A percentile compares a stretch with the other conserved stretches of the same genome.
These are phyloP conservation scores for Rhinatrema bivittatum DNA, from an alignment of 2,797 vertebrate species.

Conservation along the genomic window DNA sequence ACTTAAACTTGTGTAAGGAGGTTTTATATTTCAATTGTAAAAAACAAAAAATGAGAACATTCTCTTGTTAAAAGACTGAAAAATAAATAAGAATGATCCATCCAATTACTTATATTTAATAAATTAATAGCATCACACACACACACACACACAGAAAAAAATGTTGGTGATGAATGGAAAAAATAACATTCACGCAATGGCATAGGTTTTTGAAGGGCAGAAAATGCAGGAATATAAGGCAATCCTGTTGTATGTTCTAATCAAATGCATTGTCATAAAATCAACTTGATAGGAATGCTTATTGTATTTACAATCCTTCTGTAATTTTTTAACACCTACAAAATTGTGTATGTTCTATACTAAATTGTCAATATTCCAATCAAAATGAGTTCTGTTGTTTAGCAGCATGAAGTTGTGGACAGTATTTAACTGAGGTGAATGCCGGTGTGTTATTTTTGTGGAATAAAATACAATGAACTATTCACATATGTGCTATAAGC, in stretches of 20 bases:
- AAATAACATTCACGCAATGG: constrained; percentile 41
- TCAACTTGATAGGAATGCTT: constrained; percentile 18
- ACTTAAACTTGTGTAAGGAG: constrained; percentile 6
- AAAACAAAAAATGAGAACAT: background rate
- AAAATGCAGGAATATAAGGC: constrained; percentile 32
- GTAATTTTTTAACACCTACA: constrained; percentile 43
- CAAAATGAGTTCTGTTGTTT: constrained; percentile 32
- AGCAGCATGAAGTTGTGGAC: constrained; percentile 27
- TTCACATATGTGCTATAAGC: constrained; percentile 38
- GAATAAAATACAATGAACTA: constrained; percentile 21
- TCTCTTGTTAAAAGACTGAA: constrained; percentile 14
- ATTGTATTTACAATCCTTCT: constrained; percentile 31
- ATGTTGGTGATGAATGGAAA: constrained; percentile 55
- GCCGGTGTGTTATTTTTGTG: constrained; percentile 8
- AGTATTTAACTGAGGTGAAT: constrained; percentile 17
- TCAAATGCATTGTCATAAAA: constrained; percentile 30
- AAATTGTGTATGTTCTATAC: constrained; percentile 45
- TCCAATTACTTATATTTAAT: no score
- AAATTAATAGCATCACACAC: no score
- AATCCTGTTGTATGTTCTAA: constrained; percentile 26
- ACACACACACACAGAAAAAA: no score
- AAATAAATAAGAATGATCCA: constrained; percentile 37
- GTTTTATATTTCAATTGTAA: no score
- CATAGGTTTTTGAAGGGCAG: constrained; percentile 20
- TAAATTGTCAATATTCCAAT: constrained; percentile 41